Conservation (phyloP, 2,888 invertebrate genomes). For the Acronicta psi region DNA sequence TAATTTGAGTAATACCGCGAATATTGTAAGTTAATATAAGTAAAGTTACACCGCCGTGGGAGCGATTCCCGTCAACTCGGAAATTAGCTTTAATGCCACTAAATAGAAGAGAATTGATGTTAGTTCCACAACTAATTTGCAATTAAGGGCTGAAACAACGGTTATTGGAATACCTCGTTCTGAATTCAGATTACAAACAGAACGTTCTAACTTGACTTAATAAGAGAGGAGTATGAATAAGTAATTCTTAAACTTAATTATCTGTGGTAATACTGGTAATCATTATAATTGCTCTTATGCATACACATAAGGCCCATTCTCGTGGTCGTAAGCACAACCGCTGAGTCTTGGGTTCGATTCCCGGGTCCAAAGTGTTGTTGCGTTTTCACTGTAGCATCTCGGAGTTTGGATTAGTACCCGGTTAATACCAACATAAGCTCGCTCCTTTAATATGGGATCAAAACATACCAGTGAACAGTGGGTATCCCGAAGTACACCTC, state of each 20-base stretch:
- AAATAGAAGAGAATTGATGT: conserved; percentile 61
- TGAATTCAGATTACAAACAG: conserved; percentile 52
- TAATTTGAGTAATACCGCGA: conserved; percentile 19
- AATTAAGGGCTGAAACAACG: conserved; percentile 55
- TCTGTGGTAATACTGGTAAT: not conserved
- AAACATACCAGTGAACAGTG: too few relatives aligned
- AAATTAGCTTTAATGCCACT: conserved; percentile 60
- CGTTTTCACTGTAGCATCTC: too few relatives aligned
- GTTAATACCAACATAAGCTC: too few relatives aligned
- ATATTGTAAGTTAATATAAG: conserved; percentile 42
- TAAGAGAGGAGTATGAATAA: conserved; percentile 5
- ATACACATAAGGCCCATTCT: too few relatives aligned
- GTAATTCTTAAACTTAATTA: conserved; percentile 15
- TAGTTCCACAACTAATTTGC: conserved; percentile 65
- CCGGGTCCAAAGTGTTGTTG: too few relatives aligned
- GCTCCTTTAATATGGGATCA: too few relatives aligned
- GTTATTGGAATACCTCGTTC: conserved; percentile 55
- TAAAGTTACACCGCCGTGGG: conserved; percentile 48
- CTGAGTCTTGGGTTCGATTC: too few relatives aligned
- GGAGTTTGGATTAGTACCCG: too few relatives aligned
- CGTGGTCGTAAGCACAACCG: too few relatives aligned
- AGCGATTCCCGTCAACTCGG: conserved; percentile 56
- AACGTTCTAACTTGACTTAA: conserved; percentile 14
- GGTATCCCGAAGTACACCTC: too few relatives aligned
- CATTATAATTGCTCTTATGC: too few relatives aligned